A percentile compares a stretch with the other conserved stretches of the same genome.
Conservation (phyloP, 2,113 vertebrate species). For the Helogale parvula region DNA sequence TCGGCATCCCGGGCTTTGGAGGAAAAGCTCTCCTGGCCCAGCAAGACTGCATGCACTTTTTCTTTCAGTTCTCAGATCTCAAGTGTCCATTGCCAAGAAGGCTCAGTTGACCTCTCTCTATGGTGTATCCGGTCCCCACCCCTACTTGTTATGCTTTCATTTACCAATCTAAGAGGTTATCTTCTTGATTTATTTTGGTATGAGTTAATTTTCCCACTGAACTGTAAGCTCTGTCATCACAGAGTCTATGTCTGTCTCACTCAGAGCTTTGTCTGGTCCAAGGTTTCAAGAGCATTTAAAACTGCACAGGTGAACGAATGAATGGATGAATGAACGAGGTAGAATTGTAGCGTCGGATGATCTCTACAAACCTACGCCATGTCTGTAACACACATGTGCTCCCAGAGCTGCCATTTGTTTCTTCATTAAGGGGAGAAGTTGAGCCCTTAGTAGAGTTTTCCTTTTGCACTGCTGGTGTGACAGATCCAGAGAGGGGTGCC, state of each 20-base stretch:
- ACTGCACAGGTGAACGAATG: neutral
- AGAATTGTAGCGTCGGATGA: neutral
- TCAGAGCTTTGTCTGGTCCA: neutral
- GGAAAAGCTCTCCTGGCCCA: neutral
- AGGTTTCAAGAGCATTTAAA: neutral
- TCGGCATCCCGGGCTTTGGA: neutral
- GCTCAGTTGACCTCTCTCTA: rapidly evolving
- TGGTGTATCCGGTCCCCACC: neutral
- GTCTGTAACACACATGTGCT: neutral
- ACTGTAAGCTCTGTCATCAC: neutral
- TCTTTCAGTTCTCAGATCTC: neutral
- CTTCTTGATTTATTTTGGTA: neutral
- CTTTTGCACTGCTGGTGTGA: neutral
- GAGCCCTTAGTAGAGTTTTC: neutral
- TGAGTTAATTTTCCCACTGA: neutral
- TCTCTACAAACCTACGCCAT: neutral
- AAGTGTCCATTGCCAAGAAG: neutral
- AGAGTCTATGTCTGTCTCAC: neutral
- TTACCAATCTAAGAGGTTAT: neutral
- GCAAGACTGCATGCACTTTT: too few species aligned
- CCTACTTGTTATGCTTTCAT: neutral
- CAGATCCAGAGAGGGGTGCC: neutral
- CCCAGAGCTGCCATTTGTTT: neutral
- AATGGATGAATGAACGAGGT: too few species aligned
- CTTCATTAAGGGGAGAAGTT: neutral